These are phyloP conservation scores for Podabrus alpinus DNA, from an alignment of 2,888 invertebrate species.

Conservation along the genomic window DNA sequence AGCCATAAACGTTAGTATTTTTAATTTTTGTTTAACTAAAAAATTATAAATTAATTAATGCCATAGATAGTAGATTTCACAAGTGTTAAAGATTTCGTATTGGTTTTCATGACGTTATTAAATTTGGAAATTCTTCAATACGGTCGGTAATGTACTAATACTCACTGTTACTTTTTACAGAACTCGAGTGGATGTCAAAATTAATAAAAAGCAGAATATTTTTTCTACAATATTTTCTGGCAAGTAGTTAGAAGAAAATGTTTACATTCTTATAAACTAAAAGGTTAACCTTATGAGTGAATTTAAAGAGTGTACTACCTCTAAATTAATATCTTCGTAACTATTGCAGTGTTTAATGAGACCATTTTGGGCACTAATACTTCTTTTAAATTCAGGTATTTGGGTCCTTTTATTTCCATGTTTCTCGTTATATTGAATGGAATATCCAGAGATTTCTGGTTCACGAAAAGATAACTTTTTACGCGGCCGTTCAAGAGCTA, in stretches of 20 bases:
- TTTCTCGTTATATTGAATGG: slow-evolving; percentile 25
- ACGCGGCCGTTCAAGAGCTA: slow-evolving; percentile 67
- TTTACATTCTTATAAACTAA: not conserved
- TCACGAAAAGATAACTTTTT: slow-evolving; percentile 88
- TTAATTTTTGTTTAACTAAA: too few relatives aligned
- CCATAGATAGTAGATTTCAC: too few relatives aligned
- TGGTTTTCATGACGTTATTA: too few relatives aligned
- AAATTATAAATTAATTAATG: too few relatives aligned
- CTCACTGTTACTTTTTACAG: too few relatives aligned
- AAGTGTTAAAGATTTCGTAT: too few relatives aligned
- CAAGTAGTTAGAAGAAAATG: not conserved
- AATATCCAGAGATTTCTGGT: slow-evolving; percentile 65
- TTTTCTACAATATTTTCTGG: not conserved
- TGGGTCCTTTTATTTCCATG: slow-evolving; percentile 26
- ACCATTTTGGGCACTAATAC: slow-evolving; percentile 43
- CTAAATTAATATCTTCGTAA: slow-evolving; percentile 63
- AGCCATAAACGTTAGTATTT: too few relatives aligned
- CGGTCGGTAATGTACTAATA: too few relatives aligned
- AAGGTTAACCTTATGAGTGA: not conserved
- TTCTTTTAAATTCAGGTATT: slow-evolving; percentile 44
- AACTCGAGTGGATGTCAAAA: too few relatives aligned
- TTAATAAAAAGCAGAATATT: not conserved
- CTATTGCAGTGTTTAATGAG: slow-evolving; percentile 53
- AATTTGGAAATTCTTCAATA: too few relatives aligned
- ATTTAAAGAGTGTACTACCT: slow-evolving; percentile 60